Base-by-base conservation (phyloP, 2,888 invertebrate genomes). In the Anthophora plumipes region DNA sequence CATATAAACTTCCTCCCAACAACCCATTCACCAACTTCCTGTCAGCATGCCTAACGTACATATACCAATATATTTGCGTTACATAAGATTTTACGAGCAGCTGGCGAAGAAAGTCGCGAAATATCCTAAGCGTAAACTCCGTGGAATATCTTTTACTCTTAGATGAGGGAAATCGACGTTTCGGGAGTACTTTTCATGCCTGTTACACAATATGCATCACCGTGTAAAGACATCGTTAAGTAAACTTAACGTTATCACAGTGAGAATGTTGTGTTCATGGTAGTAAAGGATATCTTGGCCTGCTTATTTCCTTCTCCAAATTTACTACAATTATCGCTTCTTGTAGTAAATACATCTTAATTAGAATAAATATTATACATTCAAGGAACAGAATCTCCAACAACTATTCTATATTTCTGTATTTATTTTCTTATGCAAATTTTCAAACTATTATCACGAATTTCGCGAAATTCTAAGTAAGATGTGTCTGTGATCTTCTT, bases 81-180 rank as follows among this genome's bases (percentile, higher is more conserved):
- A 69, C 46, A 41, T 25, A 48, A 70, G 55, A 60, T 72, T 66
- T 72, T 60, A 77, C 64, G 76, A 66, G 11, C 39, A 14, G 37
- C 43, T 17, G 20, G n/a, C 41, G 31, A 48, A 39, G 57, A 57
- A 71, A 71, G n/a, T 57, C 25, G 9, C 31, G n/a, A 63, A 63
- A 57, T 71, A 57, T n/a, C n/a, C n/a, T 50, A 22, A 11, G 20
- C 41, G 12, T 31, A 31, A 31, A 9, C 17, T 50, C 20, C n/a
- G 31, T n/a, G 71, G 31, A 63, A 57, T 63, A 71, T 71, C 57
- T 31, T 43, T 22, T 17, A 43, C 63, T 31, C 31, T 1, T 4
- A 31, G 31, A 31, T 12, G 9, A 8, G 31, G 11, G 14, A 37
- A 72, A 46, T 73, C 72, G 59, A 77, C 66, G 52, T n/a, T 31